Evolutionary conservation across 1,140 invertebrate genomes (phyloP), one percentile per base, ranked within the genome.

Genomic region (Zaprionus ornatus): DNA sequence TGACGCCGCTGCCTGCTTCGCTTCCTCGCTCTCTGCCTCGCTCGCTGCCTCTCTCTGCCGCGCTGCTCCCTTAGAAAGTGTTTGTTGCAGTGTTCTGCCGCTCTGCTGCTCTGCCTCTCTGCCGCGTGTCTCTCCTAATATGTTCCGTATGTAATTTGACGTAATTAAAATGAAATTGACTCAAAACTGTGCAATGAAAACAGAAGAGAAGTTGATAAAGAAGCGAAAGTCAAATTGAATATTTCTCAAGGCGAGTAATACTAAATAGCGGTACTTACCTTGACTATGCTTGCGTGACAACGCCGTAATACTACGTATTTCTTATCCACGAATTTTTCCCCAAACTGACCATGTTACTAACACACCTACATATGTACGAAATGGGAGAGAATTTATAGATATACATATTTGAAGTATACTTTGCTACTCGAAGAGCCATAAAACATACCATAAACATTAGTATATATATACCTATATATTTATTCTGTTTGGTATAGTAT

Each of bases 171-270:
- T 77, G 54, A 71, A 70, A 86, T 82, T 79, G 72, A 63, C 64
- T 57, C 48, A 54, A 64, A 74, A 65, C 61, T 67, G 63, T 35
- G 25, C 25, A 13, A 32, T 40, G 63, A 35, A 62, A 62, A 57
- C 19, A 40, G 35, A 52, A 12, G 45, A 61, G 65, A 64, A 80
- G 79, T 7, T 48, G 79, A 79, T 76, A 68, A 76, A 61, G 40
- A 68, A 86, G 72, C 79, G 65, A 86, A 86, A 82, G 83, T 79
- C 61, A 64, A 86, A 86, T 86, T 85, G 74, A 84, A 68, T 81
- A 80, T 74, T 70, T 37, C 37, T 17, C 71, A 35, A 40, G 57
- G 56, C 66, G 32, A 48, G 12, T 57, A 35, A 61, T 45, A 55
- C 12, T 68, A 67, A 37, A 61, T 56, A 67, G 55, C 15, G 42